Evolutionary conservation across 2,888 invertebrate genomes (phyloP), one percentile per base, ranked within the genome.

Genomic region (Dynastes tityus): DNA sequence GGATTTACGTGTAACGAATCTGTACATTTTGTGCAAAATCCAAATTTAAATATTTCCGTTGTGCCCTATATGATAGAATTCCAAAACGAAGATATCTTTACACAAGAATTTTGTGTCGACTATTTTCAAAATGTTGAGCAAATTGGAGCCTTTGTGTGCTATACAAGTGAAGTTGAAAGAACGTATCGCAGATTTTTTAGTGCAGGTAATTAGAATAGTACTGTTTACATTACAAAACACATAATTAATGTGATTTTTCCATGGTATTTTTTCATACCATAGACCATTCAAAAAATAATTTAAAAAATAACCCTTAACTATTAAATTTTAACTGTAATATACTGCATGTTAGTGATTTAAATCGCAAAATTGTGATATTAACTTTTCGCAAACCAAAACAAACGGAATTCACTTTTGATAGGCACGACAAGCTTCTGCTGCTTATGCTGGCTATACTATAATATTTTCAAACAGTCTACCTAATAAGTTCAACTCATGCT

Each of bases 81-180:
- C n/a, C 58, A 16, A 22, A 16, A 58, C 29, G 49, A 70, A 13
- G 77, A 70, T 51, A 4, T n/a, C 11, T 27, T 51, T 3, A 40
- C 45, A 29, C 58, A 65, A 40, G 79, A 77, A 5, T 81, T 78
- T 76, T 82, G 82, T 40, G 45, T 81, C 13, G 81, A 82, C 76
- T 80, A 80, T 70, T 80, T 81, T 22, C 64, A 64, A 55, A 79
- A 79, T 45, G 37, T 78, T 32, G 77, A 67, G 1, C 45, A 51
- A n/a, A 63, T 79, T 11, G 79, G 79, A 27, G 77, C 77, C 1
- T 79, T 77, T 11, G 51, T 79, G 22, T 79, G 79, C 49, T 29
- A 79, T 22, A 51, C 68, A 3, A 76, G 67, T 32, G 64, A 51
- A 27, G 8, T 76, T n/a, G 67, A 76, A 63, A 49, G 61, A 63